Conservation (phyloP, 2,113 vertebrate species). For the Rafetus swinhoei region DNA sequence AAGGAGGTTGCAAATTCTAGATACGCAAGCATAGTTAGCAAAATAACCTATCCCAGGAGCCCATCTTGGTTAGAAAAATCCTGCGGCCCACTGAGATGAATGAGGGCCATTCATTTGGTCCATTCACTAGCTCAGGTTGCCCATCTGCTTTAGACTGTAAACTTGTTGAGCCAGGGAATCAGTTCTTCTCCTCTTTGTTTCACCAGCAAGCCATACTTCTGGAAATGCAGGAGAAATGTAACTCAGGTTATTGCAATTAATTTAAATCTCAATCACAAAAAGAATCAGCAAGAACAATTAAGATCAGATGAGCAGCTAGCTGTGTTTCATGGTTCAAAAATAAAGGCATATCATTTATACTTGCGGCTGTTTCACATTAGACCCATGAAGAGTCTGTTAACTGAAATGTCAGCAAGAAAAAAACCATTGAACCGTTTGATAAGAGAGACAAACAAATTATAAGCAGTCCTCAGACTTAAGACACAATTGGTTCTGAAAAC, state of each 20-base stretch:
- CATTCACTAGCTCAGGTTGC: no score
- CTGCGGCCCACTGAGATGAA: no score
- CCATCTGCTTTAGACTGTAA: not conserved
- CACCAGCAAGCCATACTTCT: not conserved
- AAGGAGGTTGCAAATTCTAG: no score
- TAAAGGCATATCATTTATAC: not conserved
- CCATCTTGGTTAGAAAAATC: no score
- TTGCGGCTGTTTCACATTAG: not conserved
- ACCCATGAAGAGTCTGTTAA: not conserved
- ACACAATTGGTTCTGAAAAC: no score
- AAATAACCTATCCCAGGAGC: no score
- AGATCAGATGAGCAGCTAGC: not conserved
- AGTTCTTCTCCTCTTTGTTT: not conserved
- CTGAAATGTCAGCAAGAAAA: not conserved
- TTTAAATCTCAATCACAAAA: not conserved
- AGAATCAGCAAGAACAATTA: not conserved
- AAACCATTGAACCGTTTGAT: not conserved
- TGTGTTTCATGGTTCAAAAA: not conserved
- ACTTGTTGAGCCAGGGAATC: not conserved
- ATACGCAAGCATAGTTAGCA: no score
- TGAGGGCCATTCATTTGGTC: no score
- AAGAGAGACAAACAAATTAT: not conserved
- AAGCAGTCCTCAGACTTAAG: no score
- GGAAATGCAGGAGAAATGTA: not conserved
- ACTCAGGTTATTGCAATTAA: not conserved